Conservation (phyloP, 2,797 vertebrate species). For the Girardinus metallicus region DNA sequence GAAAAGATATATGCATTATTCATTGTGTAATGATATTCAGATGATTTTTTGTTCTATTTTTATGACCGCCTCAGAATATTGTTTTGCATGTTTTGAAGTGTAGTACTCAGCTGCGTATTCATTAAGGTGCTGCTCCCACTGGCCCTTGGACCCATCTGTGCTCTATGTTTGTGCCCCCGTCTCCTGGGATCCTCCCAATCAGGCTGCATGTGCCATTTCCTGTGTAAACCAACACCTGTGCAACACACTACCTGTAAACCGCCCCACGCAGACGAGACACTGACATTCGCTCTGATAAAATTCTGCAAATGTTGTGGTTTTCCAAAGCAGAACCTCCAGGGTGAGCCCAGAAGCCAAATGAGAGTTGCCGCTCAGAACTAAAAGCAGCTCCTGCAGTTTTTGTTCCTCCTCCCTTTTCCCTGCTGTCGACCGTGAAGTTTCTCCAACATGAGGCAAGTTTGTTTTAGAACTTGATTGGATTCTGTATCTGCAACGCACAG, state of each 20-base stretch:
- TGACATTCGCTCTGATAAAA: slow-evolving; percentile 71
- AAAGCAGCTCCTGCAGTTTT: slow-evolving; percentile 60
- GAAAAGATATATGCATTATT: slow-evolving; percentile 78
- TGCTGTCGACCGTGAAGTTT: slow-evolving; percentile 69
- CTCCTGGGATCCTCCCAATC: slow-evolving; percentile 78
- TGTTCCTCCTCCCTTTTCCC: slow-evolving; percentile 5
- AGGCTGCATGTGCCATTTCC: slow-evolving; percentile 82
- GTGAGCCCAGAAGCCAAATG: slow-evolving; percentile 55
- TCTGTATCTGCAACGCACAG: slow-evolving; percentile 78
- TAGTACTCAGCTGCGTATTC: slow-evolving; percentile 83
- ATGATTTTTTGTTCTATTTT: slow-evolving; percentile 77
- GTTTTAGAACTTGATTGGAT: slow-evolving; percentile 81
- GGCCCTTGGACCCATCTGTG: slow-evolving; percentile 83
- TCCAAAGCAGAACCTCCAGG: slow-evolving; percentile 70
- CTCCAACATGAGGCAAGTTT: slow-evolving; percentile 65
- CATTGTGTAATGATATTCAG: slow-evolving; percentile 77
- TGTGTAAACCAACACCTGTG: slow-evolving; percentile 84
- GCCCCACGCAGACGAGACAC: slow-evolving; percentile 71
- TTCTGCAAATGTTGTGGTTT: slow-evolving; percentile 76
- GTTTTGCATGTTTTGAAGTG: slow-evolving; percentile 82
- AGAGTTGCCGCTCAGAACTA: slow-evolving; percentile 58
- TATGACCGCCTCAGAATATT: slow-evolving; percentile 73
- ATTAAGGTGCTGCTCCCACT: slow-evolving; percentile 84
- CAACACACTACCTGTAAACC: slow-evolving; percentile 82
- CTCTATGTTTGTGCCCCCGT: slow-evolving; percentile 77